Conservation (phyloP, 2,113 vertebrate species). For the Carlito syrichta region DNA sequence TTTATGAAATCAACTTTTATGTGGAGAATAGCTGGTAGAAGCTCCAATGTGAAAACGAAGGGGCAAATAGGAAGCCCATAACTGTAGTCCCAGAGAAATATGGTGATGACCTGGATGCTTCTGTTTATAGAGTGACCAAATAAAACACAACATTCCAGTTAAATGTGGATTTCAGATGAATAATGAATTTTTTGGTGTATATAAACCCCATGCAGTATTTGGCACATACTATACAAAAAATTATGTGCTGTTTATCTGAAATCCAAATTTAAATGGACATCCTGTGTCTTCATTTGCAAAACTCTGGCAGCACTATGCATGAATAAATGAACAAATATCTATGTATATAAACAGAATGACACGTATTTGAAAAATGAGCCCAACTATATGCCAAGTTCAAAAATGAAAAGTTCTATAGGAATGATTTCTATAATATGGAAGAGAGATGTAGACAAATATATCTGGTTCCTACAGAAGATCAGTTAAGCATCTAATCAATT, state of each 20-base stretch:
- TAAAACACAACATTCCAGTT: neutral
- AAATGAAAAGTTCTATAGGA: slow-evolving; percentile 28
- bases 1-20: neutral
- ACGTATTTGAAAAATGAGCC: neutral
- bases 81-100: neutral
- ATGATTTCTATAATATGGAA: neutral
- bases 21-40: neutral
- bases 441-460: neutral
- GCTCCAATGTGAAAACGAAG: neutral
- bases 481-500: neutral
- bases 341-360: neutral
- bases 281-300: slow-evolving; percentile 51
- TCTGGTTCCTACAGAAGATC: neutral
- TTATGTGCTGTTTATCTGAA: slow-evolving; percentile 3
- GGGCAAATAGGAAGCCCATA: neutral
- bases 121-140: neutral
- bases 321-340: neutral
- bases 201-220: neutral
- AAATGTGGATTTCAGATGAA: neutral
- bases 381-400: neutral
- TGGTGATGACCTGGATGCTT: neutral
- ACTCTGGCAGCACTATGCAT: neutral
- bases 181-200: neutral
- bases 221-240: neutral
- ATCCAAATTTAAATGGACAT: neutral